Evolutionary conservation across 2,797 vertebrate species (phyloP).

Genomic region (Malacoctenus gilli): DNA sequence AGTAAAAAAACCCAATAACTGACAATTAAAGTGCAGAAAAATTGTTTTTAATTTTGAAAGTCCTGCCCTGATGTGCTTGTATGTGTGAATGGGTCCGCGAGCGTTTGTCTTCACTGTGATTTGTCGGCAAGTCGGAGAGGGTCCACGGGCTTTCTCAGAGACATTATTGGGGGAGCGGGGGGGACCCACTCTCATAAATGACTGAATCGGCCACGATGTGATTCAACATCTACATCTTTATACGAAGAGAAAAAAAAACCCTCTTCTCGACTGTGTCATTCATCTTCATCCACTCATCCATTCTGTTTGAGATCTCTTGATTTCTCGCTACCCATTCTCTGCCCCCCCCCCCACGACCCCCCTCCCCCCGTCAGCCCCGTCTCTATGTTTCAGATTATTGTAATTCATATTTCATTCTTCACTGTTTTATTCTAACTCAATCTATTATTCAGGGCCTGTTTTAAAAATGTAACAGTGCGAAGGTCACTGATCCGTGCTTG

Average conservation of each 20-base stretch:
- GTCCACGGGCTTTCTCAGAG: too few species aligned
- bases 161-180: too few species aligned
- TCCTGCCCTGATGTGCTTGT: too few species aligned
- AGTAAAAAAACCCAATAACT: too few species aligned
- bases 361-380: background rate
- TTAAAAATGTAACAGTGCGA: conserved; percentile 70
- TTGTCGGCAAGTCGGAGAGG: too few species aligned
- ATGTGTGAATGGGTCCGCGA: too few species aligned
- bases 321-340: background rate
- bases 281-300: conserved; percentile 38
- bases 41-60: too few species aligned
- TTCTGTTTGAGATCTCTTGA: conserved; percentile 50
- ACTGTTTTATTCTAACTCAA: conserved; percentile 65
- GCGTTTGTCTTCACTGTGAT: too few species aligned
- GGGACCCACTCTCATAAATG: too few species aligned
- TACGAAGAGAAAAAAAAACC: conserved; percentile 10
- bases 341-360: background rate
- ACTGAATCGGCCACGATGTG: background rate
- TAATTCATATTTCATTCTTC: conserved; percentile 69
- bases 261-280: conserved; percentile 34
- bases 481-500: conserved; percentile 63
- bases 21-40: too few species aligned
- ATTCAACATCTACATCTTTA: background rate
- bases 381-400: conserved; percentile 67
- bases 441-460: conserved; percentile 70